These are phyloP conservation scores for Drosophila ochracea DNA, from an alignment of 2,888 invertebrate species.

Conservation along the genomic window DNA sequence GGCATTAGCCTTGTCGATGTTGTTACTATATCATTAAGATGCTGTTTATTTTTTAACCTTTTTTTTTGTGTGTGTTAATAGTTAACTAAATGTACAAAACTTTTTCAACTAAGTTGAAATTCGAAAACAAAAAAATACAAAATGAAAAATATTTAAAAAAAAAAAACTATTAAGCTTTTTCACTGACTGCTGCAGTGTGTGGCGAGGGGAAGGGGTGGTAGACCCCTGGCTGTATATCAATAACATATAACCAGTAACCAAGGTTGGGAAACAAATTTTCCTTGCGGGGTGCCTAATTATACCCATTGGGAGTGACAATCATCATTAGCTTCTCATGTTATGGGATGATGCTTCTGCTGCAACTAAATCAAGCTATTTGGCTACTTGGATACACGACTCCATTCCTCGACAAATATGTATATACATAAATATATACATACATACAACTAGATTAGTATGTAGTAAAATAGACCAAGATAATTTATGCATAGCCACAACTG, in stretches of 20 bases:
- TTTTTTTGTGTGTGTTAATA: constrained; percentile 43
- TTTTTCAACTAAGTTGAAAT: constrained; percentile 37
- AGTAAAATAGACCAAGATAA: constrained; percentile 45
- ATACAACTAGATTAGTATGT: neutral
- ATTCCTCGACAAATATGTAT: neutral
- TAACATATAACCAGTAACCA: neutral
- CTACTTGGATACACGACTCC: neutral
- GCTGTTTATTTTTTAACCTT: neutral
- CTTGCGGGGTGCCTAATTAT: constrained; percentile 3
- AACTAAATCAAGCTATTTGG: neutral
- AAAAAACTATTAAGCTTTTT: constrained; percentile 8
- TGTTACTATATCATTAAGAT: constrained; percentile 56
- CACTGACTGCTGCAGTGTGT: neutral
- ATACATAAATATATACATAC: neutral
- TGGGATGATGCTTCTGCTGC: neutral
- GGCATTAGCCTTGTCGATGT: constrained; percentile 69
- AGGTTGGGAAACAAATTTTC: constrained; percentile 4
- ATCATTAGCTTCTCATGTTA: constrained; percentile 8
- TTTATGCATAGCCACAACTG: constrained; percentile 31
- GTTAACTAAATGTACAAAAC: constrained; percentile 47
- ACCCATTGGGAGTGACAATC: constrained; percentile 4
- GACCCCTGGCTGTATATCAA: neutral
- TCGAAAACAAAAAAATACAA: constrained; percentile 5
- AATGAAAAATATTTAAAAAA: constrained; percentile 2
- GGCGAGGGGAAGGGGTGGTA: neutral